These are phyloP conservation scores for Neomicropteryx cornuta DNA, from an alignment of 1,140 invertebrate genomes.

Conservation along the genomic window DNA sequence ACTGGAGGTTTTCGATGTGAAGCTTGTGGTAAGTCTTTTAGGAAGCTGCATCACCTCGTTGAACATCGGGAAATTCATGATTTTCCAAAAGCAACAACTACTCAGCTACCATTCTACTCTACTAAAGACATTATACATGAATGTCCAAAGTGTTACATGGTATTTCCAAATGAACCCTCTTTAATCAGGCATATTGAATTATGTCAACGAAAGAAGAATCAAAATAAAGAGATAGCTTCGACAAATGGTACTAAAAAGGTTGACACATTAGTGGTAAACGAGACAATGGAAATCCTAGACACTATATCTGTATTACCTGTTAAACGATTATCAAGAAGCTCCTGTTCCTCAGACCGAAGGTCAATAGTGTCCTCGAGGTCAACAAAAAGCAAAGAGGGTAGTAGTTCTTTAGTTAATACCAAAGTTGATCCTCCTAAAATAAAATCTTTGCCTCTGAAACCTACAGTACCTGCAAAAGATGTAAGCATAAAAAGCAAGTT, in stretches of 20 bases:
- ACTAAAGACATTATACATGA: conserved; percentile 40
- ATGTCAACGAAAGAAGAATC: conserved; percentile 31
- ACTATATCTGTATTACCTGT: too few species aligned
- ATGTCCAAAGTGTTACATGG: conserved; percentile 39
- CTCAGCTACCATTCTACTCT: conserved; percentile 26
- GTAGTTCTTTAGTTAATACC: too few species aligned
- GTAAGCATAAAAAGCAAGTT: too few species aligned
- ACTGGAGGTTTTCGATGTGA: conserved; percentile 39
- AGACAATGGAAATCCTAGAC: too few species aligned
- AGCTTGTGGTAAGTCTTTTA: conserved; percentile 39
- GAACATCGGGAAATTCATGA: conserved; percentile 37
- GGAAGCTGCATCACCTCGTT: conserved; percentile 37
- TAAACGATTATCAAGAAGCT: too few species aligned
- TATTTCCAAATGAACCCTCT: conserved; percentile 39
- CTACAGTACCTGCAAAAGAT: too few species aligned
- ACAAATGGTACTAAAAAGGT: background rate
- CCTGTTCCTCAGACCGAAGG: too few species aligned
- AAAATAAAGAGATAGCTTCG: conserved; percentile 16
- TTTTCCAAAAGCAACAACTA: conserved; percentile 20
- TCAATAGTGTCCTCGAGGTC: too few species aligned
- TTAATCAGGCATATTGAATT: conserved; percentile 32
- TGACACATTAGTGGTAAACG: too few species aligned
- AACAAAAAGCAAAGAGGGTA: too few species aligned
- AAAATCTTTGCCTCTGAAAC: too few species aligned
- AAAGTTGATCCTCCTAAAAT: too few species aligned